Evolutionary conservation across 2,797 vertebrate genomes (phyloP), one percentile per base, ranked within the genome.

Genomic region (Aldrovandia affinis): DNA sequence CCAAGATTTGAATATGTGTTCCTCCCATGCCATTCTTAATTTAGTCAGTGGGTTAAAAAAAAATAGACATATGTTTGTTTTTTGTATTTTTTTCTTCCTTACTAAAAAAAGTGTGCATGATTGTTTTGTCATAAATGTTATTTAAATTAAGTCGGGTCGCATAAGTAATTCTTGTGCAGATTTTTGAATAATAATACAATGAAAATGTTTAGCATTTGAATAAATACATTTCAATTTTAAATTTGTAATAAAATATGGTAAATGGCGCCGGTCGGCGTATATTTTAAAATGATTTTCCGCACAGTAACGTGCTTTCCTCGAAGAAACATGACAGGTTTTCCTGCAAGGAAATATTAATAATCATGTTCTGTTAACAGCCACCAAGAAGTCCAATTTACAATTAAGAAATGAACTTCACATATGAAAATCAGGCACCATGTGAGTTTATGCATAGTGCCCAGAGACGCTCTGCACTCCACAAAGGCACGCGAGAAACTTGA

Each of bases 271-370:
- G 93, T 95, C 96, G 95, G 95, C 92, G 96, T 97, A 97, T 97
- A 97, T 97, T 97, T 97, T 96, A 95, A 92, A 96, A 95, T 92
- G 92, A 91, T 92, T 93, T 93, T 91, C 91, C 89, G 88, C 90
- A 90, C 95, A 92, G 93, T 95, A 96, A 94, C 95, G 93, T 94
- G 90, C 94, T 96, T 94, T 89, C 90, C 94, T 92, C 88, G 87
- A 95, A 92, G 87, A 89, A 93, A 96, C 89, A 92, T 93, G 94
- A 96, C 92, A 92, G 94, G 88, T 89, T 89, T 81, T 96, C 95
- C 97, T 97, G 94, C 91, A 91, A 97, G 96, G 95, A 96, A 95
- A 97, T 95, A 96, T 97, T 96, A 97, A 97, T 98, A 97, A 97
- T 97, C 96, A 96, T 96, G 91, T 94, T 94, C 86, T 5, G 68